Conservation (phyloP, 2,888 invertebrate genomes). For the Drosophila aldrichi region DNA sequence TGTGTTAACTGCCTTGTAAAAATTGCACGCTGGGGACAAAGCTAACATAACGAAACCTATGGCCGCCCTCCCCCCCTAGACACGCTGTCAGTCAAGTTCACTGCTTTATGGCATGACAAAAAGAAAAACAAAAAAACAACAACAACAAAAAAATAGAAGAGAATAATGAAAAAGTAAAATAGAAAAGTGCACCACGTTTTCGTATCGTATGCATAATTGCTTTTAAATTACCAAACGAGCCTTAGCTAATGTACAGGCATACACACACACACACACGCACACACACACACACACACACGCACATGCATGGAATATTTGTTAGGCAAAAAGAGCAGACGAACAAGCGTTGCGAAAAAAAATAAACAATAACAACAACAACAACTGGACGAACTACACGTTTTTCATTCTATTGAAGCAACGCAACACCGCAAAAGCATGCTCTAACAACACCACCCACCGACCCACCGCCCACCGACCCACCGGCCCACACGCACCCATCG, state of each 20-base stretch:
- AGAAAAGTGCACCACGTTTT: constrained; percentile 31
- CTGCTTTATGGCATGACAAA: constrained; percentile 13
- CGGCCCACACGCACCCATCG: neutral
- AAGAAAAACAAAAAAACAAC: neutral
- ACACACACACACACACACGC: neutral
- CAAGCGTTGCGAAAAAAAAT: constrained; percentile 52
- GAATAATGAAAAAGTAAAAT: constrained; percentile 9
- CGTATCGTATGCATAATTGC: constrained; percentile 65
- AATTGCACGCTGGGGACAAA: constrained; percentile 54
- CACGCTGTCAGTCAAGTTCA: constrained; percentile 10
- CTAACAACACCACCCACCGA: neutral
- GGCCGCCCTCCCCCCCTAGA: too few species aligned
- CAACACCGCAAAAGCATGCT: constrained; percentile 9
- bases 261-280: constrained; percentile 5
- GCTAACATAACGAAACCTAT: constrained; percentile 8
- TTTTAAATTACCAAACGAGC: constrained; percentile 60
- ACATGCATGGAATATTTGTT: constrained; percentile 1
- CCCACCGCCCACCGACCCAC: too few species aligned
- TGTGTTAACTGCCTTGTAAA: constrained; percentile 18
- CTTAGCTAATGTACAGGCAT: constrained; percentile 17
- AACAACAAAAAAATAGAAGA: neutral
- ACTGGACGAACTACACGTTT: constrained; percentile 2
- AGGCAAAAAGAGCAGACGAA: neutral
- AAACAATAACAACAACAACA: neutral
- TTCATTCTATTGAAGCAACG: constrained; percentile 43